Percentiles rank a stretch among this genome's conserved stretches.
phyloP scores from a whole-genome alignment of 2,888 invertebrate genomes.

The Apomyelois bistriatella region DNA sequence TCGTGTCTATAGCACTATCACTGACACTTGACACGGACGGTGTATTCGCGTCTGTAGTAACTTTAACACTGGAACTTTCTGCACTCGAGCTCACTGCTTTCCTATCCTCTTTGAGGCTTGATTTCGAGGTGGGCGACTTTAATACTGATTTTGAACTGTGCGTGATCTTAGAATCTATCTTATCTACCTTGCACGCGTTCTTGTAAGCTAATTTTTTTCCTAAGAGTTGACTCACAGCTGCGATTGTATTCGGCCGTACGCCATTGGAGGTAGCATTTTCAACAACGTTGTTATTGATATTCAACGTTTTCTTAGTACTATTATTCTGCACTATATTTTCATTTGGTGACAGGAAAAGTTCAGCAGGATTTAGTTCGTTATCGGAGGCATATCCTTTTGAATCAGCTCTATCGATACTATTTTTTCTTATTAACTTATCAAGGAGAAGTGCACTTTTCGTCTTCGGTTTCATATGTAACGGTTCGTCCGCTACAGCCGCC shows the following conservation, averaged over 20 bases:
- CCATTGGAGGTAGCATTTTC: slow-evolving; percentile 55
- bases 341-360: slow-evolving; percentile 65
- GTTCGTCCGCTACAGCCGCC: slow-evolving; percentile 40
- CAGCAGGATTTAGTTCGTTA: slow-evolving; percentile 62
- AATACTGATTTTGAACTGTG: slow-evolving; percentile 65
- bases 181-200: slow-evolving; percentile 62
- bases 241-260: slow-evolving; percentile 57
- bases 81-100: slow-evolving; percentile 29
- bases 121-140: slow-evolving; percentile 54
- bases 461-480: slow-evolving; percentile 52
- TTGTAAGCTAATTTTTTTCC: slow-evolving; percentile 61
- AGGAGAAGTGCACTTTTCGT: slow-evolving; percentile 72
- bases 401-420: slow-evolving; percentile 76
- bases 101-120: slow-evolving; percentile 42
- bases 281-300: slow-evolving; percentile 72
- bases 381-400: slow-evolving; percentile 59
- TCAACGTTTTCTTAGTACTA: slow-evolving; percentile 64
- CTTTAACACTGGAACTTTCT: slow-evolving; percentile 22
- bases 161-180: slow-evolving; percentile 62
- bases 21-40: not conserved
- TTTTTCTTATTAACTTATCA: slow-evolving; percentile 79
- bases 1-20: not conserved
- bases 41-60: not conserved
- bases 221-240: slow-evolving; percentile 63
- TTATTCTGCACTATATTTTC: slow-evolving; percentile 57